Evolutionary conservation across 37 sponge, comb jelly and placozoan species (phyloP), one percentile per base, ranked within the genome.

Genomic region (Beroe forskalii): DNA sequence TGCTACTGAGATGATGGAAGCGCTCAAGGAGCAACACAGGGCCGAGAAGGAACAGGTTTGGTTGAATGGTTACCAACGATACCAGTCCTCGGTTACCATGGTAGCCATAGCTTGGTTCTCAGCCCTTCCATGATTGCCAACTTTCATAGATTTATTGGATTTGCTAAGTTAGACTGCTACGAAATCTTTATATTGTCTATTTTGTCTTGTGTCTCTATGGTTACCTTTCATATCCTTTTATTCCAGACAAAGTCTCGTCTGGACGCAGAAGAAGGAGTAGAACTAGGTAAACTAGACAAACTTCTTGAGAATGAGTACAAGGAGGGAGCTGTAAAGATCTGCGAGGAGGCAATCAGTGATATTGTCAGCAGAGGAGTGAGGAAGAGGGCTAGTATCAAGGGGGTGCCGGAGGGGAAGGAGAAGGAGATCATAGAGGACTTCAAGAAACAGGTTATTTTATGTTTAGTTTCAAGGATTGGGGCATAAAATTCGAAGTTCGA

Each of bases 391-490:
- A 12, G 55, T 17, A 12, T 6, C 6, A 12, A 12, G 12, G 55
- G 55, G 12, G 55, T 48, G 12, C 55, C 55, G 6, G 55, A 48
- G 4, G 66, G 66, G 4, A 8, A 22, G 25, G 66, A 64, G 4
- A 23, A 64, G 66, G 66, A 64, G 17, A 64, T 27, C 31, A 23
- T 64, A 8, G 66, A 64, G 66, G 17, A 64, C 20, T 64, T 64
- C 66, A 64, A 27, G 20, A 64, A 22, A n/a, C 66, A 64, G 66
- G 66, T 55, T 55, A 55, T n/a, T n/a, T n/a, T n/a, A n/a, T n/a
- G n/a, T n/a, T n/a, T n/a, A n/a, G n/a, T n/a, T n/a, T n/a, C n/a
- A n/a, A n/a, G n/a, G n/a, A n/a, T n/a, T n/a, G n/a, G n/a, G n/a
- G n/a, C n/a, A n/a, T n/a, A n/a, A n/a, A n/a, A n/a, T n/a, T n/a